Evolutionary conservation across 2,113 vertebrate genomes (phyloP).

Genomic region (Crotalus helleri): DNA sequence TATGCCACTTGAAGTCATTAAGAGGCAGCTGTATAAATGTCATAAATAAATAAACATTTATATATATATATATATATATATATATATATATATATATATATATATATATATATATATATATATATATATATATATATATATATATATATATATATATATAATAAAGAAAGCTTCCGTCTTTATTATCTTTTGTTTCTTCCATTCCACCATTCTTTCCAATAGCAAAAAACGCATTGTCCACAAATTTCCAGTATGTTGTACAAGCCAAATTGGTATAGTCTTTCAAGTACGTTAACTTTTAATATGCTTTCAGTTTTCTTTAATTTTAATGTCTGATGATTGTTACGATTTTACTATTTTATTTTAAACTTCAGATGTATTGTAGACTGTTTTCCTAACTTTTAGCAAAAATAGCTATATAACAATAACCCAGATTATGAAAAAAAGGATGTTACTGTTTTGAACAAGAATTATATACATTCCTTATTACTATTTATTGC

Average conservation of each 20-base stretch:
- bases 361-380: neutral
- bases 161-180: neutral
- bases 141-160: too few relatives aligned
- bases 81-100: too few relatives aligned
- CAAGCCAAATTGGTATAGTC: neutral
- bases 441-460: neutral
- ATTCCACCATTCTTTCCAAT: neutral
- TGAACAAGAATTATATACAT: neutral
- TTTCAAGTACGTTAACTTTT: neutral
- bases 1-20: neutral
- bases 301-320: neutral
- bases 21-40: neutral
- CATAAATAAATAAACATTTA: neutral
- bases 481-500: neutral
- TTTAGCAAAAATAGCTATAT: neutral
- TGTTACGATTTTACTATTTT: neutral
- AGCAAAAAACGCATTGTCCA: neutral
- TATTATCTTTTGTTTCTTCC: neutral
- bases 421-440: neutral
- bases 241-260: too few relatives aligned
- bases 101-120: too few relatives aligned
- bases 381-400: neutral
- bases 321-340: neutral
- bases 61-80: too few relatives aligned
- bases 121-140: too few relatives aligned